Evolutionary conservation across 53 echinoderm and acorn worm species (phyloP).

Genomic region (Holothuria leucospilota): DNA sequence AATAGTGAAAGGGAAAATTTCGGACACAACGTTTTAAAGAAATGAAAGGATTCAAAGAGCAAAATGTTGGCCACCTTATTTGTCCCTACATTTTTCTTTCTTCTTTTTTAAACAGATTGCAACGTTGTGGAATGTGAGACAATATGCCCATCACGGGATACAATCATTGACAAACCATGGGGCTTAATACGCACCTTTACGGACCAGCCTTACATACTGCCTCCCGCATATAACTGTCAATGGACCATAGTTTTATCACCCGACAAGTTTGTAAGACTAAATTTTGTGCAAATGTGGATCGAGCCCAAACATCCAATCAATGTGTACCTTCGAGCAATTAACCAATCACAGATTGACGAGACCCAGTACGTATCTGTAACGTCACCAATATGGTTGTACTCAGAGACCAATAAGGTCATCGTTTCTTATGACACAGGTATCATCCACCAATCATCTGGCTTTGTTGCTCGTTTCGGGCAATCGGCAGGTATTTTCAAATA

Average conservation of each 20-base stretch:
- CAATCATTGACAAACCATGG: background rate
- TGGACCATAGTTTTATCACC: background rate
- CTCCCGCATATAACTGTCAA: background rate
- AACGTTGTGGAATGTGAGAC: background rate
- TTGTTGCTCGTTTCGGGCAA: background rate
- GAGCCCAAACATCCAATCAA: background rate
- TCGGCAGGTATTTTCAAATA: constrained; percentile 11
- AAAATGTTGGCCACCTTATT: no score
- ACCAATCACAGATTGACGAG: background rate
- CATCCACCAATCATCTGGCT: background rate
- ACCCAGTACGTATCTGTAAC: background rate
- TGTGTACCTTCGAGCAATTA: background rate
- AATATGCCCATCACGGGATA: background rate
- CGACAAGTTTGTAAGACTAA: background rate
- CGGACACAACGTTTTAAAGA: no score
- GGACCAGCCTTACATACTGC: background rate
- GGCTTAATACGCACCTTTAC: background rate
- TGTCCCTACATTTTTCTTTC: background rate
- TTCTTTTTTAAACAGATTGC: constrained; percentile 1
- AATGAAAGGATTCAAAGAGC: no score
- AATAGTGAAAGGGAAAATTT: no score
- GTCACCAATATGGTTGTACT: constrained; percentile 10
- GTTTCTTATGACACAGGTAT: constrained; percentile 9
- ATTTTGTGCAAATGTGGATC: background rate
- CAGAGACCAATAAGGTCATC: constrained; percentile 14